phyloP scores from a whole-genome alignment of 2,888 invertebrate genomes.

The Hemistola chrysoprasaria region DNA sequence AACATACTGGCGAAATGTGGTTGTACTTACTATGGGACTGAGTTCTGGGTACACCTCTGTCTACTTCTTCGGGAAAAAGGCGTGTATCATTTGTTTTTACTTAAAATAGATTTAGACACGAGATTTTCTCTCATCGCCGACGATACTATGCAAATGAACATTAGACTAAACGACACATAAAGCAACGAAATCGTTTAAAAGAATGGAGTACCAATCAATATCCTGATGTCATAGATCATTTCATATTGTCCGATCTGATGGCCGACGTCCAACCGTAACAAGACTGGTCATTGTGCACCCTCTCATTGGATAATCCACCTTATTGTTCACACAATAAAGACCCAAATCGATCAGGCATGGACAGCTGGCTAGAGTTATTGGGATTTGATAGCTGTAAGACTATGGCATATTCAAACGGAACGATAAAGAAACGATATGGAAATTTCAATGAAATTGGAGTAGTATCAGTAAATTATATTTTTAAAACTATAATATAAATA shows the following conservation, averaged over 20 bases:
- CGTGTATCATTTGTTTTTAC: too few relatives aligned
- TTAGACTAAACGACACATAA: too few relatives aligned
- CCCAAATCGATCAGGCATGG: constrained; percentile 37
- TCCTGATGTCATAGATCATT: constrained; percentile 24
- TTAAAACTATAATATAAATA: too few relatives aligned
- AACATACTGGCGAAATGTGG: too few relatives aligned
- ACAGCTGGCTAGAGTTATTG: constrained; percentile 39
- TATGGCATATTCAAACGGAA: constrained; percentile 25
- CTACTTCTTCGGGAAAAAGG: too few relatives aligned
- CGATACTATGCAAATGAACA: too few relatives aligned
- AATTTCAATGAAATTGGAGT: constrained; percentile 21
- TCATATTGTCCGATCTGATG: constrained; percentile 37
- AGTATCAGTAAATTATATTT: too few relatives aligned
- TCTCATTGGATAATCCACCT: constrained; percentile 35
- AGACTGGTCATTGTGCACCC: constrained; percentile 34
- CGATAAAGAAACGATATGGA: constrained; percentile 36
- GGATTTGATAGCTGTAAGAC: constrained; percentile 44
- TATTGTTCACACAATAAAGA: constrained; percentile 40
- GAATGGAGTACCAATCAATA: constrained; percentile 19
- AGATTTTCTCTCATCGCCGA: too few relatives aligned
- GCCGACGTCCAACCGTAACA: constrained; percentile 41
- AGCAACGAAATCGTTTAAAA: constrained; percentile 1
- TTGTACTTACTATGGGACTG: too few relatives aligned
- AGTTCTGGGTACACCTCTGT: too few relatives aligned
- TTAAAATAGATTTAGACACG: too few relatives aligned